phyloP scores from a whole-genome alignment of 37 sponge, comb jelly and placozoan genomes.

The Theonella swinhoei region DNA sequence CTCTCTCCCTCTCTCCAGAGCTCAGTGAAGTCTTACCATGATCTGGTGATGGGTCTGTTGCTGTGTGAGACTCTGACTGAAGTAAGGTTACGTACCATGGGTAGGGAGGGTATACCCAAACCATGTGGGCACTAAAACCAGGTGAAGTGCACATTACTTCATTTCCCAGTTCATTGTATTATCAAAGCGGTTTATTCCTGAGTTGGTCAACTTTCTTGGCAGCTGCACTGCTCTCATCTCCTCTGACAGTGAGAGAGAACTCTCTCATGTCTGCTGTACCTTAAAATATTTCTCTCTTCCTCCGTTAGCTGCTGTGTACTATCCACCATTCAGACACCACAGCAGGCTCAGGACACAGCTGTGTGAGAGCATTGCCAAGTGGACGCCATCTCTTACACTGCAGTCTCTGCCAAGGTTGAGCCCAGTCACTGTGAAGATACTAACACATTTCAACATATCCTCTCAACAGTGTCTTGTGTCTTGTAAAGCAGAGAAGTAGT shows the following conservation, averaged over 20 bases:
- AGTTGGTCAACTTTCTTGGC: conserved; percentile 63
- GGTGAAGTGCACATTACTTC: too few species aligned
- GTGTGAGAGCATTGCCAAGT: neutral
- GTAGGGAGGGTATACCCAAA: too few species aligned
- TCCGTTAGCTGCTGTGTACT: conserved; percentile 8
- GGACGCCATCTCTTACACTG: neutral
- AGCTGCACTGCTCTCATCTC: conserved; percentile 6
- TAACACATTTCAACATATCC: neutral
- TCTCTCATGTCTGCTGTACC: too few species aligned
- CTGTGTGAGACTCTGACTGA: conserved; percentile 44
- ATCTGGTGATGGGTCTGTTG: conserved; percentile 33
- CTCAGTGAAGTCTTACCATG: conserved; percentile 8
- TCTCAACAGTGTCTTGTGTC: neutral
- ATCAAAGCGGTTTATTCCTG: conserved; percentile 77
- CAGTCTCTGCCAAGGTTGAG: neutral
- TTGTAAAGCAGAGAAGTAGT: neutral
- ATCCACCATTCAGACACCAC: conserved; percentile 15
- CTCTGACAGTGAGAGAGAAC: too few species aligned
- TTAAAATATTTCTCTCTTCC: too few species aligned
- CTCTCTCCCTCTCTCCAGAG: conserved; percentile 4
- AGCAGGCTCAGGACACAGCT: neutral
- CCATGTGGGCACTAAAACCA: too few species aligned
- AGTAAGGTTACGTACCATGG: conserved; percentile 31
- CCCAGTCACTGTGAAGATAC: too few species aligned
- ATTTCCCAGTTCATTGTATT: conserved; percentile 52